Evolutionary conservation across 2,797 vertebrate genomes (phyloP).

Genomic region (Pampus argenteus): DNA sequence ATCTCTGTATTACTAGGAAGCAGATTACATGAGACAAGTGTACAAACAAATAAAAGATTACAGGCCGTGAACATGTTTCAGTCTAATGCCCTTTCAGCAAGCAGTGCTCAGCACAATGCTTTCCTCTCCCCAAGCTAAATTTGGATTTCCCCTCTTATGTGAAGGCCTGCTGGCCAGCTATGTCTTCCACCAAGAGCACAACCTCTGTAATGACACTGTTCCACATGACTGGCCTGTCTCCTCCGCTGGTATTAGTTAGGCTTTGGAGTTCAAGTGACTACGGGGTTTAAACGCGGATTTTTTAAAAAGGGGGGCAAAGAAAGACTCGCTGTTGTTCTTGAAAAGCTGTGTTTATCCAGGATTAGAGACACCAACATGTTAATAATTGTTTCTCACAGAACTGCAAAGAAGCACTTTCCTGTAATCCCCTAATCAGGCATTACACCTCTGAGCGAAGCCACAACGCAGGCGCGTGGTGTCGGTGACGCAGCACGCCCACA

Average conservation of each 20-base stretch:
- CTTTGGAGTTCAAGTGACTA: conserved; percentile 88
- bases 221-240: conserved; percentile 77
- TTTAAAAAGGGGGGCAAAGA: conserved; percentile 50
- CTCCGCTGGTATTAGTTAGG: conserved; percentile 82
- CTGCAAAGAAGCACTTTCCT: conserved; percentile 90
- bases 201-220: conserved; percentile 80
- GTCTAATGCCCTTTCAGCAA: conserved; percentile 85
- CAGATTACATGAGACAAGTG: conserved; percentile 85
- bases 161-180: conserved; percentile 74
- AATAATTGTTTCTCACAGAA: conserved; percentile 93
- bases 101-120: conserved; percentile 78
- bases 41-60: conserved; percentile 87
- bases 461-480: conserved; percentile 78
- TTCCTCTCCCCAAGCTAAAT: conserved; percentile 77
- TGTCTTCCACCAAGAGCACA: conserved; percentile 70
- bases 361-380: conserved; percentile 92
- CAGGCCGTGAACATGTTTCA: conserved; percentile 83
- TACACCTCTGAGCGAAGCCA: conserved; percentile 90
- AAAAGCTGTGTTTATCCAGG: conserved; percentile 92
- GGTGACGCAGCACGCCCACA: conserved; percentile 77
- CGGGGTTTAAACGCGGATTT: conserved; percentile 83
- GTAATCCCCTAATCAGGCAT: conserved; percentile 93
- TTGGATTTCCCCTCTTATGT: conserved; percentile 71
- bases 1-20: conserved; percentile 77
- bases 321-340: conserved; percentile 88